These are phyloP conservation scores for Alloscopus bannaensis DNA, from an alignment of 2,888 invertebrate genomes.

Conservation along the genomic window DNA sequence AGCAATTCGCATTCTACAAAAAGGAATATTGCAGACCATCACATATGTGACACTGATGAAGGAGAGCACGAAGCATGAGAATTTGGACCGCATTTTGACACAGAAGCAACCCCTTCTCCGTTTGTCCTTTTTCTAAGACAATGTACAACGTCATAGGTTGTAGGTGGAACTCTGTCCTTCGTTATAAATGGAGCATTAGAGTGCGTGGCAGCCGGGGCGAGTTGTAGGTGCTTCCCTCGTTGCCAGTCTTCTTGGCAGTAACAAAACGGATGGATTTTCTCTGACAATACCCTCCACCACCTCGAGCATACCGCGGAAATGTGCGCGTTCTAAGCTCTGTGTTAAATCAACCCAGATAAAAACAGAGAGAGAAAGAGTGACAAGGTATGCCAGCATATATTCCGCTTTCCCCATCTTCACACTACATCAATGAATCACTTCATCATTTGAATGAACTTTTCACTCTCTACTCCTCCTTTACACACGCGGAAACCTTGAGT, in stretches of 20 bases:
- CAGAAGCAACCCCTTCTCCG: neutral
- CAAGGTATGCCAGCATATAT: conserved; percentile 12
- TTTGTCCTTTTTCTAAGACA: neutral
- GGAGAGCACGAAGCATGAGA: neutral
- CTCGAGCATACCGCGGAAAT: neutral
- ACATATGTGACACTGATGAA: conserved; percentile 17
- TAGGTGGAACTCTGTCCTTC: no score
- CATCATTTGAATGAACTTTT: conserved; percentile 40
- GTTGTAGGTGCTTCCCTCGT: no score
- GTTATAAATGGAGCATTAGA: no score
- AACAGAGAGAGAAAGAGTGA: neutral
- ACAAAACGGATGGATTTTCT: conserved; percentile 33
- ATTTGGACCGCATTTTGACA: conserved; percentile 14
- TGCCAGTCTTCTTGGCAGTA: conserved; percentile 15
- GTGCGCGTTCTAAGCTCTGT: neutral
- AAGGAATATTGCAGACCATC: neutral
- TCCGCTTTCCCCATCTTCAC: conserved; percentile 10
- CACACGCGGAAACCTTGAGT: neutral
- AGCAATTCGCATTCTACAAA: neutral
- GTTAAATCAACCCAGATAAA: conserved; percentile 5
- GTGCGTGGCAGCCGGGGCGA: no score
- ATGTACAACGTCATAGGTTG: no score
- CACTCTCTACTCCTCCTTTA: conserved; percentile 8
- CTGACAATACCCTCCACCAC: conserved; percentile 25
- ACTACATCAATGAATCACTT: conserved; percentile 36